Base-by-base conservation (phyloP, 2,113 vertebrate genomes). In the Progne subis region DNA sequence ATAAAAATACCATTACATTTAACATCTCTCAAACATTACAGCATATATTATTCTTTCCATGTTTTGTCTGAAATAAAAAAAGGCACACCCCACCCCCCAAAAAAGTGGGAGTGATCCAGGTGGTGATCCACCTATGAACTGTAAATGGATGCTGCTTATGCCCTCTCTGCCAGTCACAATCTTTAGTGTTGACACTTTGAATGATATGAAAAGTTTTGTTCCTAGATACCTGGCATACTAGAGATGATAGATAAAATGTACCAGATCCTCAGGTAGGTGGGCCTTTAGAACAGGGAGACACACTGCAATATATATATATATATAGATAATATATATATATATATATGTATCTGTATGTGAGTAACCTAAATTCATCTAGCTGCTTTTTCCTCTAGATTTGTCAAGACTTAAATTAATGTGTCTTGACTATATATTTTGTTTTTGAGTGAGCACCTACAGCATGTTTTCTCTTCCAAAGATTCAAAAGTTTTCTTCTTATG, bases 61-160 rank as follows among this genome's bases (percentile, higher is more conserved):
- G 13, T 17, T 55, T 79, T 39, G 19, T 19, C 18, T 39, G 5
- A 15, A 32, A 28, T 18, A 32, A 32, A 8, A 10, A 32, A 52
- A 24, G 6, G 3, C 3, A 20, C 11, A 5, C 46, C 46, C 46
- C 46, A 18, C 2, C 3, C 2, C 12, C 9, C 10, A 18, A 34
- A 71, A 39, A 53, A 5, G 5, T 39, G 8, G 8, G 12, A 71
- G 11, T 64, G 28, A 7, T 65, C 9, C 0, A 0, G 52, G 34
- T 76, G 39, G 43, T 34, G 16, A 39, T 86, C 23, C 53, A 9
- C 29, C 28, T 67, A 43, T 41, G 43, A 88, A 85, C 26, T 91
- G 43, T 37, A 92, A 72, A 82, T 26, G 10, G 6, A 52, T 47
- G 34, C 11, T 78, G 26, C 16, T 80, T 72, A 50, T 61, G 26